These are phyloP conservation scores for Drosophila meridiana DNA, from an alignment of 2,888 invertebrate genomes.

Conservation along the genomic window DNA sequence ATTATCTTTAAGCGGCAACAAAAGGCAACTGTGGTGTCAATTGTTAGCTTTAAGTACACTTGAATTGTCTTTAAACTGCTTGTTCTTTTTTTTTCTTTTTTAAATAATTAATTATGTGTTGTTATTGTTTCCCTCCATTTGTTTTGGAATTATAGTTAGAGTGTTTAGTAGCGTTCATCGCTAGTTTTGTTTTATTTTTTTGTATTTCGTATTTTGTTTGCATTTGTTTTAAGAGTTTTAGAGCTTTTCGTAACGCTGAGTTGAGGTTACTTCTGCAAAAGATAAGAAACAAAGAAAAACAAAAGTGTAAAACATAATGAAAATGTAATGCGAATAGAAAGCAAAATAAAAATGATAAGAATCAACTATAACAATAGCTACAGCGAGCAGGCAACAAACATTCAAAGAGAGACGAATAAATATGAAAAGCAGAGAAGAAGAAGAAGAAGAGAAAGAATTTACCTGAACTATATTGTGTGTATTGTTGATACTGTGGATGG, in stretches of 20 bases:
- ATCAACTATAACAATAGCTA: slow-evolving; percentile 39
- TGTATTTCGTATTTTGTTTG: slow-evolving; percentile 16
- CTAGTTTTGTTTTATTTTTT: slow-evolving; percentile 39
- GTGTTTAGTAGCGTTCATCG: slow-evolving; percentile 58
- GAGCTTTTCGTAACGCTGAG: slow-evolving; percentile 96
- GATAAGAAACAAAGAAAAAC: slow-evolving; percentile 84
- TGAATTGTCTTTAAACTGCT: slow-evolving; percentile 51
- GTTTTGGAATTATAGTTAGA: slow-evolving; percentile 50
- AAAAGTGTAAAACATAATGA: slow-evolving; percentile 62
- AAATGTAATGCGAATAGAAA: slow-evolving; percentile 51
- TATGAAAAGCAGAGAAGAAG: slow-evolving; percentile 6
- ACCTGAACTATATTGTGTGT: slow-evolving; percentile 98
- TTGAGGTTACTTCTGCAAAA: slow-evolving; percentile 95
- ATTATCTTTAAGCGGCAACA: slow-evolving; percentile 42
- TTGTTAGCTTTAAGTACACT: slow-evolving; percentile 71
- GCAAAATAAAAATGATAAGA: slow-evolving; percentile 53
- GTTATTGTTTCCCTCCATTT: slow-evolving; percentile 47
- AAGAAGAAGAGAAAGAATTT: slow-evolving; percentile 83
- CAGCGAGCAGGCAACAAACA: slow-evolving; percentile 55
- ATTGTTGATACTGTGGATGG: slow-evolving; percentile 99
- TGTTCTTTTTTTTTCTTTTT: slow-evolving; percentile 8
- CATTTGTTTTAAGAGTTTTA: slow-evolving; percentile 85
- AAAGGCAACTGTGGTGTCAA: slow-evolving; percentile 60
- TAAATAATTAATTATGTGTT: slow-evolving; percentile 25
- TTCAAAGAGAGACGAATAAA: slow-evolving; percentile 36